Percentiles rank a stretch among this genome's conserved stretches.
phyloP scores from a whole-genome alignment of 2,797 vertebrate genomes.

The Morus bassanus region DNA sequence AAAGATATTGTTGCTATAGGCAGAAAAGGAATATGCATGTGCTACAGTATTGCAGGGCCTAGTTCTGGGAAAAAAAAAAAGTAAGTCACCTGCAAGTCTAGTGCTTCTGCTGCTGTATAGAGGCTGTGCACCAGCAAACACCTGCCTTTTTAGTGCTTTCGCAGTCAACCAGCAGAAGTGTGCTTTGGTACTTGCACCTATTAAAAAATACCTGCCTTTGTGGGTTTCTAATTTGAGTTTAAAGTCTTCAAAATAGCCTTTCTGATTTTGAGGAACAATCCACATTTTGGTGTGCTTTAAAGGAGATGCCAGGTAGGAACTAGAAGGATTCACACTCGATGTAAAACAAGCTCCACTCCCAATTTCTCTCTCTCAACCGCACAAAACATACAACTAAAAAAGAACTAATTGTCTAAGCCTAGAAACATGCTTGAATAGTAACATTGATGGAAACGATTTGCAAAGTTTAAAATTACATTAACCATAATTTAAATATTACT shows the following conservation, averaged over 20 bases:
- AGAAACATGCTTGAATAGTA: slow-evolving; percentile 72
- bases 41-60: not conserved
- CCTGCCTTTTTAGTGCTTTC: not conserved
- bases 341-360: slow-evolving; percentile 25
- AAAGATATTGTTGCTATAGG: not conserved
- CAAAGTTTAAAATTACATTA: slow-evolving; percentile 73
- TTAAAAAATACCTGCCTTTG: not conserved
- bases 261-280: slow-evolving; percentile 53
- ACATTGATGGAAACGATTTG: slow-evolving; percentile 62
- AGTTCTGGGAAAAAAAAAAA: not conserved
- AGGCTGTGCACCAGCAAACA: not conserved
- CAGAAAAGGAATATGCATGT: not conserved
- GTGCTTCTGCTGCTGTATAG: not conserved
- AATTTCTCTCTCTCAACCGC: slow-evolving; percentile 20
- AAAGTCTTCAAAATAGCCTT: not conserved
- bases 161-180: not conserved
- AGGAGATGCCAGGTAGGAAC: slow-evolving; percentile 6
- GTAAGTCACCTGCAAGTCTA: not conserved
- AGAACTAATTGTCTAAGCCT: slow-evolving; percentile 58
- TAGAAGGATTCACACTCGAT: slow-evolving; percentile 35
- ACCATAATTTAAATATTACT: slow-evolving; percentile 77
- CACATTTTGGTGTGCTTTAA: slow-evolving; percentile 57
- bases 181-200: slow-evolving; percentile 40
- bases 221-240: not conserved
- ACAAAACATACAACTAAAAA: slow-evolving; percentile 39